Percentiles rank a stretch among this genome's conserved stretches.
These are phyloP conservation scores for Brotula barbata DNA, from an alignment of 2,797 vertebrate species.

Conservation along the genomic window DNA sequence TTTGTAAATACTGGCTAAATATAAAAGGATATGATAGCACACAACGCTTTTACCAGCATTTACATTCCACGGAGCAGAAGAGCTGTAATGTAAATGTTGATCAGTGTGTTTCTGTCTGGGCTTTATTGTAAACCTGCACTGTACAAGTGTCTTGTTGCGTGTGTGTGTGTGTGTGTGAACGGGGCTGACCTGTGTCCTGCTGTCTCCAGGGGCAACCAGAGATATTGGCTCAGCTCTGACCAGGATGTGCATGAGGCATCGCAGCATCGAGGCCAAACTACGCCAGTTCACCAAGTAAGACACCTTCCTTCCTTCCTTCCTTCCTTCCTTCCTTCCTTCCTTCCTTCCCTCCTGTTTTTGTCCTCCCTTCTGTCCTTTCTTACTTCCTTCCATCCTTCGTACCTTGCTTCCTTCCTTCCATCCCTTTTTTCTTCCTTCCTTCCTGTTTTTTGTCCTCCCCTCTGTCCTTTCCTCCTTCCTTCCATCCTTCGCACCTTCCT, in stretches of 20 bases:
- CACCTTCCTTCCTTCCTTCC: not conserved
- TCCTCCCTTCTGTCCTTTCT: constrained; percentile 1
- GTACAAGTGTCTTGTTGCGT: constrained; percentile 2
- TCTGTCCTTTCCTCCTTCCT: no score
- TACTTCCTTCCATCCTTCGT: not conserved
- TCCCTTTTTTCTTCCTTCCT: not conserved
- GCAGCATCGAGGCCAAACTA: constrained; percentile 96
- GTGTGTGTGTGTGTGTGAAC: constrained; percentile 13
- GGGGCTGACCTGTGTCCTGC: constrained; percentile 27
- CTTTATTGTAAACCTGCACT: constrained; percentile 12
- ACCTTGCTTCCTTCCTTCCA: not conserved
- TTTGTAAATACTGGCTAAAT: constrained; percentile 64
- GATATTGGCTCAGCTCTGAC: constrained; percentile 95
- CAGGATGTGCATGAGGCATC: constrained; percentile 97
- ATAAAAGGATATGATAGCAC: constrained; percentile 19
- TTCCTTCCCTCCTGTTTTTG: not conserved
- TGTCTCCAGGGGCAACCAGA: constrained; percentile 87
- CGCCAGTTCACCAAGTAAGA: constrained; percentile 96
- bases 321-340: not conserved
- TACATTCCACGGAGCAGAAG: constrained; percentile 16
- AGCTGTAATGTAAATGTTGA: constrained; percentile 32
- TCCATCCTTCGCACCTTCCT: no score
- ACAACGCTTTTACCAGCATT: constrained; percentile 12
- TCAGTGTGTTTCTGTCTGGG: constrained; percentile 10
- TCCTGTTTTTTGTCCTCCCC: not conserved